Evolutionary conservation across 2,113 vertebrate genomes (phyloP), one percentile per base, ranked within the genome.

Genomic region (Paedocypris sp.): DNA sequence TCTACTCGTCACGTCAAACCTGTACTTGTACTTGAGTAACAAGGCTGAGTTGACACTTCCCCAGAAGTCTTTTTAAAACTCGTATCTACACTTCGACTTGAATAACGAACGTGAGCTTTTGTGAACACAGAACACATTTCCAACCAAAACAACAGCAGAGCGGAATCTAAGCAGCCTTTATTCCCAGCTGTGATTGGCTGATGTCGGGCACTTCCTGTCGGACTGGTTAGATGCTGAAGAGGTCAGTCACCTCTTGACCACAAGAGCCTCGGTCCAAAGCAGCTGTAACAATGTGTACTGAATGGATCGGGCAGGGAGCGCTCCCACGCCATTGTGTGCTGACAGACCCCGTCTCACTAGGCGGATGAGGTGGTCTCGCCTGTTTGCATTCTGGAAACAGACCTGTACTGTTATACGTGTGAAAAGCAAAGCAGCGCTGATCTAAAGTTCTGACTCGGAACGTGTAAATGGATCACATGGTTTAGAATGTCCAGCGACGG

Each of bases 211-310:
- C 31, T 46, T 68, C 60, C 46, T 63, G 66, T 58, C 23, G 28
- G 50, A 58, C 51, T 52, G 53, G 45, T 28, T 36, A 45, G 60
- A 52, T n/a, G 60, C 60, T 59, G 66, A 63, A 32, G 10, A 39
- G 47, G 66, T 22, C 46, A 58, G 39, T 38, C 60, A 68, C 66
- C 60, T 68, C 22, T 58, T 38, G 66, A 36, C 60, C 52, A 38
- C 36, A 38, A 22, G 36, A 38, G 18, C 26, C 46, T 38, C 46
- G n/a, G 52, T 29, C 43, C 29, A 51, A 42, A 16, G 38, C 66
- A 68, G 66, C 66, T 68, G 66, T 41, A 57, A 68, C 43, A 68
- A 43, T 35, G 38, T 60, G 42, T 54, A 10, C 19, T 13, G 32
- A 57, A 36, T 11, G 3, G 20, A 36, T 18, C 22, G 2, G 32